Conservation (phyloP, 2,888 invertebrate genomes). For the Nudaria mundana region DNA sequence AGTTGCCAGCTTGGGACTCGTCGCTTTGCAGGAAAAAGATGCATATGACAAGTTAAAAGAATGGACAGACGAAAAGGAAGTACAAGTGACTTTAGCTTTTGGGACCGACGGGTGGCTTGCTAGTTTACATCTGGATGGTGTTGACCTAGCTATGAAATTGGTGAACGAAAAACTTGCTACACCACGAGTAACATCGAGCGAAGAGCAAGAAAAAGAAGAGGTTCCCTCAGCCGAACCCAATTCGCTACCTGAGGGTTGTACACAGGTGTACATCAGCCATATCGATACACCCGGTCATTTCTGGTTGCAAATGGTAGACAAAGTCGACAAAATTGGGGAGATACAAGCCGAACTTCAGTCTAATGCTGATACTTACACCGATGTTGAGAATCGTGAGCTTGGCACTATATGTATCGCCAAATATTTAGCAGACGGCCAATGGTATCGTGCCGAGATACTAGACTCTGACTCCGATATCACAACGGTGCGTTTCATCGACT, state of each 20-base stretch:
- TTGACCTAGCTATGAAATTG: constrained; percentile 74
- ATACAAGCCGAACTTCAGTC: constrained; percentile 85
- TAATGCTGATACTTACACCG: constrained; percentile 71
- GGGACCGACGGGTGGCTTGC: constrained; percentile 80
- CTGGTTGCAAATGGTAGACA: constrained; percentile 85
- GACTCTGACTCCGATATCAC: constrained; percentile 89
- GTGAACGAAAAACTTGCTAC: constrained; percentile 64
- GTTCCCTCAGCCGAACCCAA: constrained; percentile 49
- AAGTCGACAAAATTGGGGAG: constrained; percentile 77
- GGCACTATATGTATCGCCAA: constrained; percentile 87
- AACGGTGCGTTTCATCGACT: constrained; percentile 89
- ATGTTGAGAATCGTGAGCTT: constrained; percentile 80
- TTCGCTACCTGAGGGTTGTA: constrained; percentile 58
- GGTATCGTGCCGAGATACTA: constrained; percentile 96
- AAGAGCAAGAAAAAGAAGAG: constrained; percentile 39
- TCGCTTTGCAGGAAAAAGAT: constrained; percentile 63
- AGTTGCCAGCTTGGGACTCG: constrained; percentile 61
- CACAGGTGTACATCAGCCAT: constrained; percentile 83
- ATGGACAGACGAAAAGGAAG: constrained; percentile 73
- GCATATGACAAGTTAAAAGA: constrained; percentile 56
- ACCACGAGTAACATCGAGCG: constrained; percentile 42
- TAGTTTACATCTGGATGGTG: constrained; percentile 72
- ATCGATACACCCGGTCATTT: constrained; percentile 89
- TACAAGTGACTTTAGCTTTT: constrained; percentile 76
- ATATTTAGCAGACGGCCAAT: constrained; percentile 90